Conservation (phyloP, 2,888 invertebrate genomes). For the Diloba caeruleocephala region DNA sequence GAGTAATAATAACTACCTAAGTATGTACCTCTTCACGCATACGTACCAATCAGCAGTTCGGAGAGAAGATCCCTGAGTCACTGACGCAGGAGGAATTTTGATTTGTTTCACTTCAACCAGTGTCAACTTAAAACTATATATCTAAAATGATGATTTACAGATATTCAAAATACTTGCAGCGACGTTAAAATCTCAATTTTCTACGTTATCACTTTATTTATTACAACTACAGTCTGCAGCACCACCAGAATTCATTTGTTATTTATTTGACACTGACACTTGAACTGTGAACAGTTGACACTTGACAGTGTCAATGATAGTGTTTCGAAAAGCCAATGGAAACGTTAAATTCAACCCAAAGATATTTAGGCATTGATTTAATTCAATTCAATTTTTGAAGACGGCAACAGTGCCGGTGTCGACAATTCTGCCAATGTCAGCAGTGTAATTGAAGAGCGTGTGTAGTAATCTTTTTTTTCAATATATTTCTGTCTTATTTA, state of each 20-base stretch:
- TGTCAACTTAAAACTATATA: constrained; percentile 12
- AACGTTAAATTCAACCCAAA: no score
- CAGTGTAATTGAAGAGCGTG: no score
- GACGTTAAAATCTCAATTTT: neutral
- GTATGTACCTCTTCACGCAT: constrained; percentile 1
- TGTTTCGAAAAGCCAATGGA: no score
- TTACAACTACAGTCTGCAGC: constrained; percentile 3
- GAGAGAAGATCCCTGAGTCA: constrained; percentile 74
- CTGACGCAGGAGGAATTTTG: constrained; percentile 83
- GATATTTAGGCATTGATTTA: no score
- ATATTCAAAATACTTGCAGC: neutral
- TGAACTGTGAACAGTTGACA: no score
- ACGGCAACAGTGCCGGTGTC: no score
- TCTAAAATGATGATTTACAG: neutral
- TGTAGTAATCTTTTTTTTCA: no score
- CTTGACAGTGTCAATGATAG: no score
- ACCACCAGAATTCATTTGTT: constrained; percentile 19
- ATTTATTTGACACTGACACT: constrained; percentile 6
- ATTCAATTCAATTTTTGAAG: no score
- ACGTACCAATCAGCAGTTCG: constrained; percentile 77
- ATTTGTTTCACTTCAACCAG: constrained; percentile 49
- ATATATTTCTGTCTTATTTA: no score
- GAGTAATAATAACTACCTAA: constrained; percentile 2
- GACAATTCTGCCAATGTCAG: no score
- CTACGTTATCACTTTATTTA: neutral